phyloP scores from a whole-genome alignment of 2,888 invertebrate species.

The Eulithis prunata region DNA sequence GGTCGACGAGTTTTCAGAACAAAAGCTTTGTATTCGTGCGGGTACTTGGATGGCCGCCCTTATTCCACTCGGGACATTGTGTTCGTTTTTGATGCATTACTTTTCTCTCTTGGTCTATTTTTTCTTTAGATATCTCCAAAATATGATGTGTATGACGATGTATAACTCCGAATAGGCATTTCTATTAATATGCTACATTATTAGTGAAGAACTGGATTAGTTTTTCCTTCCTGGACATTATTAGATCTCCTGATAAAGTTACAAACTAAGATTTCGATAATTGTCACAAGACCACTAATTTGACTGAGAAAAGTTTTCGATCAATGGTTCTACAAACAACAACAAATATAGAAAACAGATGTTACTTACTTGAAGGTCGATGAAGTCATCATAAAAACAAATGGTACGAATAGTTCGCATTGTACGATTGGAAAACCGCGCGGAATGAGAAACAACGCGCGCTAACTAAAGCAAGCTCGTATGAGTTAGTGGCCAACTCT shows the following conservation, averaged over 20 bases:
- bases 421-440: not conserved
- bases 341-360: slow-evolving; percentile 8
- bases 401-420: slow-evolving; percentile 13
- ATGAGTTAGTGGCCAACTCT: too few relatives aligned
- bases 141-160: too few relatives aligned
- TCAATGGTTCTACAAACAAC: too few relatives aligned
- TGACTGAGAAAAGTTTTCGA: too few relatives aligned
- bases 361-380: slow-evolving; percentile 13
- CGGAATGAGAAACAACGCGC: slow-evolving; percentile 8
- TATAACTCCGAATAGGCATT: too few relatives aligned
- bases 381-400: slow-evolving; percentile 23
- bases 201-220: too few relatives aligned
- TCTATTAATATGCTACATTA: too few relatives aligned
- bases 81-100: slow-evolving; percentile 27
- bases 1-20: slow-evolving; percentile 1
- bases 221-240: too few relatives aligned
- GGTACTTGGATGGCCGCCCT: slow-evolving; percentile 13
- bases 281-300: too few relatives aligned
- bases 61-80: slow-evolving; percentile 21
- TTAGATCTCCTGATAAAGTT: too few relatives aligned
- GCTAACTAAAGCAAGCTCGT: not conserved
- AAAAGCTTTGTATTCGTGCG: slow-evolving; percentile 26
- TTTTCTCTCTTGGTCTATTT: slow-evolving; percentile 5
- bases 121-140: not conserved
- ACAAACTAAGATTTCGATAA: too few relatives aligned